Evolutionary conservation across 2,113 vertebrate genomes (phyloP).

Genomic region (Pao palembangensis): DNA sequence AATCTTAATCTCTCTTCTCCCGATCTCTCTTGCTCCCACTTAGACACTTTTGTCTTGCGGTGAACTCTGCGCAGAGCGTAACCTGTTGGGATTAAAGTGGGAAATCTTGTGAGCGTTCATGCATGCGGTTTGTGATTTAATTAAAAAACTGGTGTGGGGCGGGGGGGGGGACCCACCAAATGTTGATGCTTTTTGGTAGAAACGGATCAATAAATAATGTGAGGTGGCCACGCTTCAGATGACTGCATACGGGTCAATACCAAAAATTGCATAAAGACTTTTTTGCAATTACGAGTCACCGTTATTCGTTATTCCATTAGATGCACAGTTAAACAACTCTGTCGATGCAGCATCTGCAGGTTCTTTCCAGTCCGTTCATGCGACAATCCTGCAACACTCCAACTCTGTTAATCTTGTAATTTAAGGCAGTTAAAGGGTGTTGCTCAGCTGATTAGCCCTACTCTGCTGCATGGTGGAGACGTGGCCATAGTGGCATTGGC

Average conservation of each 20-base stretch:
- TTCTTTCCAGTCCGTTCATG: slow-evolving; percentile 4
- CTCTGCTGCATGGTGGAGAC: slow-evolving; percentile 18
- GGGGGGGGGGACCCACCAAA: not conserved
- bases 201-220: slow-evolving; percentile 42
- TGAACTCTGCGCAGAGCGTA: slow-evolving; percentile 19
- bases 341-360: slow-evolving; percentile 15
- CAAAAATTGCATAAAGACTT: slow-evolving; percentile 24
- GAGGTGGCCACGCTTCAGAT: slow-evolving; percentile 40
- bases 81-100: not conserved
- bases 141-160: not conserved
- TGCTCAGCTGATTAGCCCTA: slow-evolving; percentile 53
- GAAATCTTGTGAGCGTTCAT: not conserved
- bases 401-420: slow-evolving; percentile 46
- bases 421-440: slow-evolving; percentile 40
- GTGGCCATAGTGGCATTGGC: slow-evolving; percentile 32
- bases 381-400: slow-evolving; percentile 9
- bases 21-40: slow-evolving; percentile 11
- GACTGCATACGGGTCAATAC: slow-evolving; percentile 56
- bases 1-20: slow-evolving; percentile 50
- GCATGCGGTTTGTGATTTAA: not conserved
- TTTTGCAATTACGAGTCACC: slow-evolving; percentile 53
- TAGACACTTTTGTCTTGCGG: slow-evolving; percentile 9
- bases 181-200: too few relatives aligned
- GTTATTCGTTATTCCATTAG: slow-evolving; percentile 61
- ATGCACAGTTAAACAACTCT: slow-evolving; percentile 23